phyloP scores from a whole-genome alignment of 2,888 invertebrate species.

The Lottia gigantea region DNA sequence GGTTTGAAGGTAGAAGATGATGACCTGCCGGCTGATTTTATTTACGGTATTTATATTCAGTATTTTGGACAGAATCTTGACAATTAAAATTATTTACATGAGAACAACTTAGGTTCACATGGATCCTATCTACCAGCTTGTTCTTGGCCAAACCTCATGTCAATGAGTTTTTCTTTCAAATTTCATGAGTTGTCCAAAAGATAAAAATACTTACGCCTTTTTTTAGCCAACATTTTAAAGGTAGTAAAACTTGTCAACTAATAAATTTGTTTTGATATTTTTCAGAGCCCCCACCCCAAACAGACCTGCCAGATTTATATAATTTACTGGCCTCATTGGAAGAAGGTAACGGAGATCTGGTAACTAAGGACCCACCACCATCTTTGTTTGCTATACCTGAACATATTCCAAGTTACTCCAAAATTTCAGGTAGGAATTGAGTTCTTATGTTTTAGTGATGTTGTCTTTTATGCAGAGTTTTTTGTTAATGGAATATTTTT shows the following conservation, averaged over 20 bases:
- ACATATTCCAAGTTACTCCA: constrained; percentile 54
- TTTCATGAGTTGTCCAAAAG: too few relatives aligned
- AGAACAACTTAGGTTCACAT: too few relatives aligned
- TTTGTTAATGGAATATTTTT: constrained; percentile 10
- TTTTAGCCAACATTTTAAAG: too few relatives aligned
- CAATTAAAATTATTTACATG: too few relatives aligned
- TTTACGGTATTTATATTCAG: not conserved
- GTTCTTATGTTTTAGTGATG: not conserved
- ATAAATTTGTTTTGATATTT: constrained; percentile 1
- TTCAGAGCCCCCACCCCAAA: constrained; percentile 50
- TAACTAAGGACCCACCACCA: constrained; percentile 49
- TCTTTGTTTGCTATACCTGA: constrained; percentile 61
- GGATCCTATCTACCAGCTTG: too few relatives aligned
- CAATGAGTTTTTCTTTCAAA: too few relatives aligned
- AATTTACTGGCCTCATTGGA: constrained; percentile 57
- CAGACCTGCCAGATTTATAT: constrained; percentile 59
- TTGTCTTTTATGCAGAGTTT: too few relatives aligned
- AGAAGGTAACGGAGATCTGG: constrained; percentile 49
- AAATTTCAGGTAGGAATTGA: constrained; percentile 45
- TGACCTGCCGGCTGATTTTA: constrained; percentile 23
- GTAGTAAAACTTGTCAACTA: too few relatives aligned
- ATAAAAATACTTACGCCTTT: too few relatives aligned
- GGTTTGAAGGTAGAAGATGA: constrained; percentile 48
- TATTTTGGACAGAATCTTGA: too few relatives aligned
- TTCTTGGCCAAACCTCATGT: too few relatives aligned